These are phyloP conservation scores for Dendrolimus pini DNA, from an alignment of 2,888 invertebrate genomes.

Conservation along the genomic window DNA sequence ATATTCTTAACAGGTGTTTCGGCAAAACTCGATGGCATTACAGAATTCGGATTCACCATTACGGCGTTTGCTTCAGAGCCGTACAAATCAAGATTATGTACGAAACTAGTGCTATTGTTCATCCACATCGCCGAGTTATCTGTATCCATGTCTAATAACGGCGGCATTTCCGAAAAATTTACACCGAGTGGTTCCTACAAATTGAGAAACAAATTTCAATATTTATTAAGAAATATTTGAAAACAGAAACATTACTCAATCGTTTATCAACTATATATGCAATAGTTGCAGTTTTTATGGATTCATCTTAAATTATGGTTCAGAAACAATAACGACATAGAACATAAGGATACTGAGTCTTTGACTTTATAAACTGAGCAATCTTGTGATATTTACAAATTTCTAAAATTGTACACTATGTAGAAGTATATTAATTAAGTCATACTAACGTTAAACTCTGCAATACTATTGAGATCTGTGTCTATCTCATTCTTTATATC, in stretches of 20 bases:
- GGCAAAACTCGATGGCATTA: conserved; percentile 86
- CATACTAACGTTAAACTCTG: conserved; percentile 76
- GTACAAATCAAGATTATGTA: conserved; percentile 81
- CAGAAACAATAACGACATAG: too few relatives aligned
- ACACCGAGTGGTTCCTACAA: conserved; percentile 77
- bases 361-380: too few relatives aligned
- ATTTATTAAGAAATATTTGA: too few relatives aligned
- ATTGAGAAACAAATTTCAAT: conserved; percentile 12
- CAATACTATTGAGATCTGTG: conserved; percentile 84
- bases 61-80: conserved; percentile 85
- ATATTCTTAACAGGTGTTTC: conserved; percentile 65
- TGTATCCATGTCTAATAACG: conserved; percentile 81
- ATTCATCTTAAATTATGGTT: too few relatives aligned
- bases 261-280: too few relatives aligned
- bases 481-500: conserved; percentile 93
- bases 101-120: conserved; percentile 79
- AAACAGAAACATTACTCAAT: too few relatives aligned
- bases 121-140: conserved; percentile 78
- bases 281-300: too few relatives aligned
- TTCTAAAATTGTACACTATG: too few relatives aligned
- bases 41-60: conserved; percentile 94
- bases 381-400: too few relatives aligned
- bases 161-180: conserved; percentile 79
- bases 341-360: too few relatives aligned
- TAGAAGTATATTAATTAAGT: not conserved